These are phyloP conservation scores for Acrocephalus kingi DNA, from an alignment of 2,113 vertebrate genomes.

Conservation along the genomic window DNA sequence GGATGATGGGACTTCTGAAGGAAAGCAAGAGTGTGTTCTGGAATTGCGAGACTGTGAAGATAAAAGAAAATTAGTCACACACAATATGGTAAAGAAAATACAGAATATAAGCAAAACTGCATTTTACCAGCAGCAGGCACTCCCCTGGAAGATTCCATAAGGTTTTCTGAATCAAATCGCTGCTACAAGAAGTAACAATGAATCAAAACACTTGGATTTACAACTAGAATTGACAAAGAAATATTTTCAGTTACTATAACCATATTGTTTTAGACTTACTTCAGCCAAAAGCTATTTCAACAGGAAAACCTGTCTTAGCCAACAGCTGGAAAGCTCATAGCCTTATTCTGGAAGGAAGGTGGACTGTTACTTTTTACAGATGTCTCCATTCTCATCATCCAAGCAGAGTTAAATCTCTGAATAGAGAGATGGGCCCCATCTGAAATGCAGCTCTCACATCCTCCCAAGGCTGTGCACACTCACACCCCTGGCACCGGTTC, in stretches of 20 bases:
- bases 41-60: not conserved
- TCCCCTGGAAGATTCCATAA: not conserved
- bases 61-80: not conserved
- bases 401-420: constrained; percentile 19
- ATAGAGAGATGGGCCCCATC: constrained; percentile 27
- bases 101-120: not conserved
- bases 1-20: not conserved
- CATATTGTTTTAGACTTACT: constrained; percentile 54
- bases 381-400: constrained; percentile 51
- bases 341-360: constrained; percentile 10
- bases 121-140: not conserved
- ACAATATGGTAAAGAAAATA: not conserved
- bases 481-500: not conserved
- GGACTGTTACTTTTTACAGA: constrained; percentile 42
- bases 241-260: constrained; percentile 44
- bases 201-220: constrained; percentile 10
- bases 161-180: not conserved
- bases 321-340: constrained; percentile 64
- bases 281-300: constrained; percentile 57
- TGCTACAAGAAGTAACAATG: not conserved
- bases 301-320: constrained; percentile 58
- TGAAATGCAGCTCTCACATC: constrained; percentile 3
- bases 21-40: not conserved
- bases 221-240: not conserved
- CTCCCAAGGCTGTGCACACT: not conserved